Evolutionary conservation across 2,113 vertebrate species (phyloP).

Genomic region (Fukomys damarensis): DNA sequence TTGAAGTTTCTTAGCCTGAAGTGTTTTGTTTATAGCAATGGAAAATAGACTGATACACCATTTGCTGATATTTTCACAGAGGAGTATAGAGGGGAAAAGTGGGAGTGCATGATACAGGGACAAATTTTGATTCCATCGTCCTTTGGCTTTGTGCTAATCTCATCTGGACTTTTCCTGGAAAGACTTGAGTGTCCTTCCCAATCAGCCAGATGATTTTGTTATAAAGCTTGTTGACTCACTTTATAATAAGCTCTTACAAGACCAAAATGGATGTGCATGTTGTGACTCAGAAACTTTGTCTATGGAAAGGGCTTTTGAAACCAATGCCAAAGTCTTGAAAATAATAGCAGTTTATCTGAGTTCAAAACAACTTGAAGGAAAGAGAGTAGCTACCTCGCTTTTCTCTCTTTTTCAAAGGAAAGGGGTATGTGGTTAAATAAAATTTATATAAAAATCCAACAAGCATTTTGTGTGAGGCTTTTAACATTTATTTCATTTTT

Average conservation of each 20-base stretch:
- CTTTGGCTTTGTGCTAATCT: background rate
- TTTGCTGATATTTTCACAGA: background rate
- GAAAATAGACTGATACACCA: background rate
- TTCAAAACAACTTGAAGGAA: background rate
- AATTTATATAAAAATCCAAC: background rate
- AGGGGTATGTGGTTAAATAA: background rate
- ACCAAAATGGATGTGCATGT: background rate
- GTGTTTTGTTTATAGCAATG: background rate
- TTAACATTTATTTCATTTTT: constrained; percentile 24
- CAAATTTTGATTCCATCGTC: background rate
- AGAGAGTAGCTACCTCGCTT: background rate
- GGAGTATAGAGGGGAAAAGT: rapidly evolving
- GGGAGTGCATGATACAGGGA: background rate
- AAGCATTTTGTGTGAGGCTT: background rate
- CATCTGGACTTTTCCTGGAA: background rate
- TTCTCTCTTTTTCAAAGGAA: constrained; percentile 27
- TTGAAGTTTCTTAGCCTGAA: background rate
- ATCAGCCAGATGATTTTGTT: background rate
- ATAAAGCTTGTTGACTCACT: background rate
- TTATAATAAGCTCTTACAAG: background rate
- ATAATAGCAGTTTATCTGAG: background rate
- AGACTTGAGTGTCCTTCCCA: background rate
- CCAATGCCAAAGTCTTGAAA: background rate
- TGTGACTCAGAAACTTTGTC: background rate
- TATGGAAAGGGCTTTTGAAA: background rate